Evolutionary conservation across 2,797 vertebrate species (phyloP), one percentile per base, ranked within the genome.

Genomic region (Eulemur albifrons): DNA sequence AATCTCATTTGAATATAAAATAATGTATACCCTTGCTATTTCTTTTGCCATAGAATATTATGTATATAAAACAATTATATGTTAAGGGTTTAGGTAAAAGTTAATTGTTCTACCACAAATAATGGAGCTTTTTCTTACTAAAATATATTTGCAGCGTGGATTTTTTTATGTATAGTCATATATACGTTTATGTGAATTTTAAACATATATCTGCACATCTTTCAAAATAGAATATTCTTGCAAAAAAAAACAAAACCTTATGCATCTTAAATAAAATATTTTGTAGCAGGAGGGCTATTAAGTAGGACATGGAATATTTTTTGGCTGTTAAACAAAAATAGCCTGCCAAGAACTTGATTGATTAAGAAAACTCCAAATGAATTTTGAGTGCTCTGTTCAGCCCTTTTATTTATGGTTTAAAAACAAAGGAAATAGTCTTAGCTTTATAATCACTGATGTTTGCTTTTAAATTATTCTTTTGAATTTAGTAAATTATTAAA

Each of bases 211-310:
- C 70, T 89, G 45, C 14, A 72, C 30, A 80, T 65, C 32, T 84
- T 88, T 75, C 52, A 76, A 90, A 75, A 43, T 75, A 82, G 57
- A 86, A 93, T 45, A 75, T 89, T 91, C 35, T 27, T 82, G 7
- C 8, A 54, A 54, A 91, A 79, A 43, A 43, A 76, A 25, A 52
- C 38, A n/a, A 48, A 73, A 48, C 48, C 12, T 32, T 32, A 63
- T 79, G 52, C 82, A 48, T 93, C 88, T 79, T 89, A 93, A 40
- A 40, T 94, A 35, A 83, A 63, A 69, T 50, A n/a, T 75, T 70
- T 63, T 65, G 10, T 23, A 94, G 61, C 45, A 89, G 23, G 48
- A 79, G 35, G 45, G 32, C 73, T 92, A 23, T 70, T 89, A 81
- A 67, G 32, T 75, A 48, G 67, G 69, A 69, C 30, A 73, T 69